phyloP scores from a whole-genome alignment of 2,888 invertebrate genomes.

The Dichetophora obliterata region DNA sequence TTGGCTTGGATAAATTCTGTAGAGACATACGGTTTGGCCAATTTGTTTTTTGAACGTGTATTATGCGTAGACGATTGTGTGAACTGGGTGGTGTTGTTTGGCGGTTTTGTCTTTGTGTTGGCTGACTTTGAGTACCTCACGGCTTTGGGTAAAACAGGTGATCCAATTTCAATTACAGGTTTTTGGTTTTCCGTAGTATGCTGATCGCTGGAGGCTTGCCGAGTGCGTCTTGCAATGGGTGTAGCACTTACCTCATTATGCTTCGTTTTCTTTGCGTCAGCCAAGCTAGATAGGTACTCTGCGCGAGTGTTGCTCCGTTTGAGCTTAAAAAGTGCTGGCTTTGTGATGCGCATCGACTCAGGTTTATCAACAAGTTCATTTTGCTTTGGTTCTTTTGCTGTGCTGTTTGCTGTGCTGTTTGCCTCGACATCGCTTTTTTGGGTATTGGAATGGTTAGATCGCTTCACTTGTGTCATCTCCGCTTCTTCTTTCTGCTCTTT shows the following conservation, averaged over 20 bases:
- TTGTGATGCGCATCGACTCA: neutral
- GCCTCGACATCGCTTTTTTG: neutral
- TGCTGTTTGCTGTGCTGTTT: neutral
- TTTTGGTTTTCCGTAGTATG: slow-evolving; percentile 14
- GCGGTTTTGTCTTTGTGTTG: neutral
- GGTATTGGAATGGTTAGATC: neutral
- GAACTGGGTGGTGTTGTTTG: neutral
- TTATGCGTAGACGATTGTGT: too few relatives aligned
- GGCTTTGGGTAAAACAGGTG: slow-evolving; percentile 57
- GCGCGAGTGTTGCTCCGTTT: slow-evolving; percentile 49
- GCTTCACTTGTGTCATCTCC: neutral
- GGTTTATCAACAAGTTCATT: neutral
- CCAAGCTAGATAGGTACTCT: slow-evolving; percentile 49
- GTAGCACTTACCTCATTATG: slow-evolving; percentile 31
- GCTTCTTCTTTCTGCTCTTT: neutral
- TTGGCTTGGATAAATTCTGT: slow-evolving; percentile 55
- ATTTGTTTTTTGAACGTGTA: slow-evolving; percentile 58
- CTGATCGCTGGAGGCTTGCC: slow-evolving; percentile 45
- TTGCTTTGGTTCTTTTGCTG: neutral
- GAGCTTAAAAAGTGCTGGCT: slow-evolving; percentile 45
- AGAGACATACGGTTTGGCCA: slow-evolving; percentile 61
- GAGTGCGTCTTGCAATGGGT: slow-evolving; percentile 57
- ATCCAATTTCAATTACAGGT: slow-evolving; percentile 50
- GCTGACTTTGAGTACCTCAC: slow-evolving; percentile 46
- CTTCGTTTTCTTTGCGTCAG: slow-evolving; percentile 44